Evolutionary conservation across 1,140 invertebrate genomes (phyloP), one percentile per base, ranked within the genome.

Genomic region (Schlechtendalia chinensis): DNA sequence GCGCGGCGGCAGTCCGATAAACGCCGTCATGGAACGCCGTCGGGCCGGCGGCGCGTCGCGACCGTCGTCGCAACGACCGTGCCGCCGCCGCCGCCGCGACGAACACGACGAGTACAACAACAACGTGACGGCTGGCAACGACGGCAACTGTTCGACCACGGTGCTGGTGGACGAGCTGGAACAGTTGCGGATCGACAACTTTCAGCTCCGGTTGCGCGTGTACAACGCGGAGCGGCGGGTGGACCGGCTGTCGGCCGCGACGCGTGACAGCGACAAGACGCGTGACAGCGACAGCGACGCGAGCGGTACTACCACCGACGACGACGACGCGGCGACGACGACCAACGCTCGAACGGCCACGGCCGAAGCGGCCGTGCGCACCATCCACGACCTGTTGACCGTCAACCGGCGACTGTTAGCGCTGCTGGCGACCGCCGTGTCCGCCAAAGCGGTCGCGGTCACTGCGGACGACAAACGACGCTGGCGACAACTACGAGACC

Each of bases 201-300:
- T 72, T 54, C 69, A 72, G 27, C 69, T 72, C 24, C 16, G 69
- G 16, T 54, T 72, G 24, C 69, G 69, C 27, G 69, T 72, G 17
- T 72, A 72, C 47, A 72, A 72, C 27, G 69, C 69, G 8, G 69
- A 72, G 6, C 69, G 69, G 0, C 17, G 69, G 17, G 69, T 72
- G 17, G 69, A 72, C 24, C 16, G 17, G 50, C 17, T 72, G 17
- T 72, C 69, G 3, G 69, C 50, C 16, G 50, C 69, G 8, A 12
- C 1, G 50, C 10, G 47, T 10, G 1, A 8, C 24, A 14, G 24
- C 39, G 17, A 6, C 11, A n/a, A 8, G 4, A 10, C 11, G 16
- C 29, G 17, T 1, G 50, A 39, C 6, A 16, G 12, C 6, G 22
- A 14, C 22, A 47, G 39, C 5, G 10, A 22, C 63, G 16, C 6